Base-by-base conservation (phyloP, 2,888 invertebrate species). In the Thymelicus sylvestris region DNA sequence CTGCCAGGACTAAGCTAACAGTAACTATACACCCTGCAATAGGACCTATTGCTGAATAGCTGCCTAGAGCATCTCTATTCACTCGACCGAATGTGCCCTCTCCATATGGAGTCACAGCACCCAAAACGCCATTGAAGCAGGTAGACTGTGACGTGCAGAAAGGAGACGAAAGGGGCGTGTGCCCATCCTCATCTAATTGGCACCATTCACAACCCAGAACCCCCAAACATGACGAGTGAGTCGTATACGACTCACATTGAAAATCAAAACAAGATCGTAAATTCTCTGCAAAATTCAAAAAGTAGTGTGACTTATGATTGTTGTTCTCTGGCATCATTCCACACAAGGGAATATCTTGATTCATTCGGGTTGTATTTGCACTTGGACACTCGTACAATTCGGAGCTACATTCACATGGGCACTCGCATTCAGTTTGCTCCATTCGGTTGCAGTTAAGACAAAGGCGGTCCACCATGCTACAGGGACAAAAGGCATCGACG, bases 391-490 rank as follows among this genome's bases (percentile, higher is more conserved):
- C 89, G 66, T 89, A 91, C 6, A 86, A 78, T 77, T 92, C 91
- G 0, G 95, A 93, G 73, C 94, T 96, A 83, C 98, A 98, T 87
- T 98, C 98, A 85, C 98, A 98, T 0, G 98, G 98, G 83, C 98
- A 98, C 87, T 98, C 98, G 80, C 98, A 98, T 83, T 98, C 98
- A 4, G 96, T 97, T 89, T 98, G 98, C 85, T 98, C 98, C 97
- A 98, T 98, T 64, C 98, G 95, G 85, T 98, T 97, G 85, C 98
- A 98, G 85, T 98, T 98, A 39, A 98, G 94, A 85, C 98, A 98
- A 4, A 97, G 94, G 4, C 98, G 95, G 86, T 98, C 97, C 70
- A 96, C 97, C 89, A 97, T 97, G 83, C 97, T 98, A 85, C 98
- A 98, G 0, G 98, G 98, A 83, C 98, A 98, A 89, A 98, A 98